Conservation (phyloP, 2,113 vertebrate species). For the Cavia porcellus region DNA sequence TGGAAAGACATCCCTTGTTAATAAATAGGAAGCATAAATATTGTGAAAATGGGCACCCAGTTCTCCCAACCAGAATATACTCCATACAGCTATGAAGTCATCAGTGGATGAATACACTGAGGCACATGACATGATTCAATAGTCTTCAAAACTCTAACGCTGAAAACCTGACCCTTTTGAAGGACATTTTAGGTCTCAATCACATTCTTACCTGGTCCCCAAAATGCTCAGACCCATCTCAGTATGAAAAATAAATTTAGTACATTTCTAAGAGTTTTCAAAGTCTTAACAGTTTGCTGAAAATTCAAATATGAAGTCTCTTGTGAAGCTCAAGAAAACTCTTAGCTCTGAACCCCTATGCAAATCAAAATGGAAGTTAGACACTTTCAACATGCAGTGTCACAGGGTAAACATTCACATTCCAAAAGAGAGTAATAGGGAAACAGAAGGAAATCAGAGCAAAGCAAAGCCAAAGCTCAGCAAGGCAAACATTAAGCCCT, state of each 20-base stretch:
- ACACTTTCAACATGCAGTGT: not conserved
- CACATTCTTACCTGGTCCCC: not conserved
- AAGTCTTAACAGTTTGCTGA: not conserved
- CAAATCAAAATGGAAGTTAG: not conserved
- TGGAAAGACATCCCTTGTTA: too few relatives aligned
- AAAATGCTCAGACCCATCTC: not conserved
- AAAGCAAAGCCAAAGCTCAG: not conserved
- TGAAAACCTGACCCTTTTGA: not conserved
- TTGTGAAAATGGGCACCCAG: too few relatives aligned
- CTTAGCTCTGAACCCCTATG: not conserved
- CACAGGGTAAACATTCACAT: not conserved
- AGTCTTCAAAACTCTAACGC: not conserved
- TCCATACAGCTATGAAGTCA: too few relatives aligned
- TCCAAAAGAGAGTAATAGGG: not conserved
- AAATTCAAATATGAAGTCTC: not conserved
- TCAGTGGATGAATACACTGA: too few relatives aligned
- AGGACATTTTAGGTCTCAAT: not conserved
- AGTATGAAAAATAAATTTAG: not conserved
- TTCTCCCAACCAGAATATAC: too few relatives aligned
- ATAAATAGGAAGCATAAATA: too few relatives aligned
- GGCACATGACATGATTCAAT: not conserved
- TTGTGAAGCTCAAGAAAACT: not conserved
- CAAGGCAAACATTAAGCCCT: not conserved
- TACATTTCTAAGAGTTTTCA: not conserved
- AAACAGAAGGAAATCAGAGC: not conserved